Base-by-base conservation (phyloP, 1,140 invertebrate species). In the Caerostris extrusa region DNA sequence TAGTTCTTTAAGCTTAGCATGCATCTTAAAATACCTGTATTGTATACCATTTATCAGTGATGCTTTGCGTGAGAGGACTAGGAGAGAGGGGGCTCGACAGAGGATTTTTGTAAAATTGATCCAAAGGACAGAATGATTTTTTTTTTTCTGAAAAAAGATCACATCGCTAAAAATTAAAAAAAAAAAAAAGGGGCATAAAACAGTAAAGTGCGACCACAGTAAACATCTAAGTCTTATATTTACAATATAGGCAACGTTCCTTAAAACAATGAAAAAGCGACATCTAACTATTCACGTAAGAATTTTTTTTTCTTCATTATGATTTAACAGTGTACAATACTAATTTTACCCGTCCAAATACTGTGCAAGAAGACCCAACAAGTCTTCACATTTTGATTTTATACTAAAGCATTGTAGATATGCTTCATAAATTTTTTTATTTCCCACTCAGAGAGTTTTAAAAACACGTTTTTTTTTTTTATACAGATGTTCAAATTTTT, bases 331-430 rank as follows among this genome's bases (percentile, higher is more conserved):
- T 88, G 85, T 93, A 93, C 92, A 93, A 88, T 93, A 88, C 92
- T 93, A 93, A 93, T 93, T 92, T 93, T 93, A 93, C 92, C 92
- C 92, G 92, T 93, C 89, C 92, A 93, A 88, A 82, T 93, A 88
- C 92, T 93, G 92, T 93, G 92, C 92, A 93, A 64, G 86, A 93
- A 69, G 92, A 93, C 58, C 81, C 56, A 14, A 77, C 10, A 19
- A 60, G 61, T 93, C 92, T 69, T 93, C 92, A 81, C 87, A 93
- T 93, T 93, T 93, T 93, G 92, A 93, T 93, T 93, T 93, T 93
- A 93, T 93, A 64, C 92, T 87, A 93, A 93, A 93, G 86, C 92
- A 93, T 93, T 67, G 86, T 69, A 87, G 92, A 93, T 93, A 93
- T 93, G 92, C 92, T 93, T 93, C 57, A 61, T 90, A 34, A 34